phyloP scores from a whole-genome alignment of 2,797 vertebrate genomes.

The Tinamus major region DNA sequence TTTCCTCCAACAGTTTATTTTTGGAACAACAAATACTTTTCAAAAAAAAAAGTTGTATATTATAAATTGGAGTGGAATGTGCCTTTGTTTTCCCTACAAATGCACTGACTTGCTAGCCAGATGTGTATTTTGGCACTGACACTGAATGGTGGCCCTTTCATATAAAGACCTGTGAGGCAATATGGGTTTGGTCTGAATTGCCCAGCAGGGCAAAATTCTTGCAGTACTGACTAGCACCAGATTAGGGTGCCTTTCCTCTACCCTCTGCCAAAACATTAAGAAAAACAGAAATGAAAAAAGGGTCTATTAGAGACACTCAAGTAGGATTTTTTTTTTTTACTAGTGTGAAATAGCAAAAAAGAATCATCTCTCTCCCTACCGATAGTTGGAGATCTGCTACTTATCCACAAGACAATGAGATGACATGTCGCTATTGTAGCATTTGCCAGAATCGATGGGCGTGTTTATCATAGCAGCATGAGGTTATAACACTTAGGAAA shows the following conservation, averaged over 20 bases:
- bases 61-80: neutral
- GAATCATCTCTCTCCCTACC: neutral
- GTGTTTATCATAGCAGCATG: neutral
- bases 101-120: neutral
- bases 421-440: neutral
- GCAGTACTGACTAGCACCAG: neutral
- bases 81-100: conserved; percentile 5
- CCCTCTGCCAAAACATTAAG: fast-evolving
- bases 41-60: neutral
- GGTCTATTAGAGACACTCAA: neutral
- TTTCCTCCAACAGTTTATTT: neutral
- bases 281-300: neutral
- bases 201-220: neutral
- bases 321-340: neutral
- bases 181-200: neutral
- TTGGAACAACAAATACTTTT: neutral
- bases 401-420: neutral
- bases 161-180: neutral
- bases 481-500: neutral
- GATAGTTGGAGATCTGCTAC: neutral
- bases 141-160: neutral
- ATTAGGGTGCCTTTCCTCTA: neutral
- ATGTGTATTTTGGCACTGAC: neutral
- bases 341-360: neutral
- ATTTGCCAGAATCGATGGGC: neutral